These are phyloP conservation scores for Hydractinia echinata DNA, from an alignment of 30 jellyfish, hydroid and myxozoan genomes.

Conservation along the genomic window DNA sequence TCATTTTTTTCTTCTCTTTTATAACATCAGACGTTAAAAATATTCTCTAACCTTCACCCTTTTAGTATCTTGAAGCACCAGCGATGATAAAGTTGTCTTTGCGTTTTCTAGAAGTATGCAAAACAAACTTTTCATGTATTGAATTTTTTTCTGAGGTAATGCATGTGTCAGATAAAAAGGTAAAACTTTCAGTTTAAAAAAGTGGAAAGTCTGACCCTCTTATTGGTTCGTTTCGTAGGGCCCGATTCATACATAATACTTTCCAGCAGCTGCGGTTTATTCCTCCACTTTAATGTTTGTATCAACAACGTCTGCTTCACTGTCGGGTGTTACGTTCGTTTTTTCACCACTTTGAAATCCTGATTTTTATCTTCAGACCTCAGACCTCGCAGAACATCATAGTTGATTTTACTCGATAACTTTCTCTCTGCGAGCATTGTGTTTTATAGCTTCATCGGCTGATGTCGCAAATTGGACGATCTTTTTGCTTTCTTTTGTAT, in stretches of 20 bases:
- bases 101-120: too few relatives aligned
- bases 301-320: constrained; percentile 8
- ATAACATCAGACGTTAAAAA: too few relatives aligned
- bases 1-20: too few relatives aligned
- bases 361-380: constrained; percentile 56
- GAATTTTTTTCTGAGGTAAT: too few relatives aligned
- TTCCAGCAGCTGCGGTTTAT: neutral
- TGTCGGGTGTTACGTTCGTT: constrained; percentile 10
- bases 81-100: too few relatives aligned
- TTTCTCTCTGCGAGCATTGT: constrained; percentile 82
- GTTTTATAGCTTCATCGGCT: constrained; percentile 89
- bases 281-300: constrained; percentile 25
- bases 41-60: too few relatives aligned
- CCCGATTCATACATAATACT: constrained; percentile 57
- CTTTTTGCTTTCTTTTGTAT: constrained; percentile 52
- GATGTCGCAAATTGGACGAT: constrained; percentile 54
- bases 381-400: constrained; percentile 85
- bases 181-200: too few relatives aligned
- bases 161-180: too few relatives aligned
- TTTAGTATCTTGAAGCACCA: too few relatives aligned
- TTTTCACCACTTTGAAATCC: constrained; percentile 21
- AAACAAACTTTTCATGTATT: too few relatives aligned
- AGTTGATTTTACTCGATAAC: constrained; percentile 72
- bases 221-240: constrained; percentile 40
- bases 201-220: neutral